Conservation (phyloP, 2,888 invertebrate species). For the Sphaerophoria rueppellii region DNA sequence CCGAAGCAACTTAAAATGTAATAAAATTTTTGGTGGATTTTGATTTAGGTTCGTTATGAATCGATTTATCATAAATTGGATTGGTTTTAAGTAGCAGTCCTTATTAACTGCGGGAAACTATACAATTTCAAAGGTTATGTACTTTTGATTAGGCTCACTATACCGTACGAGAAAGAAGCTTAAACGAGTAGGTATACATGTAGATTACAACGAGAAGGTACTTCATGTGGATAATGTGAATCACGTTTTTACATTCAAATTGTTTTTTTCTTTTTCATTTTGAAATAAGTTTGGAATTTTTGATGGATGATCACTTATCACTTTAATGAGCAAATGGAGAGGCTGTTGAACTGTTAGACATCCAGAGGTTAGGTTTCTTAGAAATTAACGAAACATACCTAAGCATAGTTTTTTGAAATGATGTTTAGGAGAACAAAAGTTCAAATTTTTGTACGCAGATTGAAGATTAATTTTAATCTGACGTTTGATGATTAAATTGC, state of each 20-base stretch:
- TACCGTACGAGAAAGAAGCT: neutral
- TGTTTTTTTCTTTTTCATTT: neutral
- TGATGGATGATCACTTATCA: conserved; percentile 17
- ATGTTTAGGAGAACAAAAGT: neutral
- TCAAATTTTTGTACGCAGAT: no score
- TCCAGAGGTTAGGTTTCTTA: neutral
- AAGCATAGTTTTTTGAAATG: neutral
- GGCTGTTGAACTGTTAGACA: conserved; percentile 4
- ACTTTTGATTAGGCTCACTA: conserved; percentile 11
- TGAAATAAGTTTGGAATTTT: neutral
- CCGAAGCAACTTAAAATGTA: conserved; percentile 7
- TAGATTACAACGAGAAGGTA: neutral
- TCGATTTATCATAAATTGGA: conserved; percentile 13
- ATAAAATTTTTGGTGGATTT: neutral
- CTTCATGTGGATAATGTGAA: neutral
- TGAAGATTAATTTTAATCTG: no score
- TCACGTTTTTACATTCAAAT: conserved; percentile 12
- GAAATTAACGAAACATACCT: neutral
- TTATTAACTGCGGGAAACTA: conserved; percentile 4
- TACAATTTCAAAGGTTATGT: conserved; percentile 18
- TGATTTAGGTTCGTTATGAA: conserved; percentile 18
- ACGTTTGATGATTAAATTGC: no score
- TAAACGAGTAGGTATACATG: neutral
- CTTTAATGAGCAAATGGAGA: neutral
- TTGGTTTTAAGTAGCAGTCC: conserved; percentile 1